These are phyloP conservation scores for Pachycephus smyrnensis DNA, from an alignment of 2,888 invertebrate genomes.

Conservation along the genomic window DNA sequence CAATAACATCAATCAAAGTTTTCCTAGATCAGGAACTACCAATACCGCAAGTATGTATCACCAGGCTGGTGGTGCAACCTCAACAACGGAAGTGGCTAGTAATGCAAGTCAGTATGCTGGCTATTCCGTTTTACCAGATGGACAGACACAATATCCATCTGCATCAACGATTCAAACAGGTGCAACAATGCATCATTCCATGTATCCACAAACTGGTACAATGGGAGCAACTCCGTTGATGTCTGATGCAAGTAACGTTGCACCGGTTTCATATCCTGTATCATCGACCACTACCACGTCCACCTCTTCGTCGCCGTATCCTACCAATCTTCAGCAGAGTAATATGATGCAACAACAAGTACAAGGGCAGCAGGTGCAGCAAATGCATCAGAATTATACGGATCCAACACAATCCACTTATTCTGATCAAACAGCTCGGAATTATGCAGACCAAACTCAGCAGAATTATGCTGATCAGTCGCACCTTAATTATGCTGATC, in stretches of 20 bases:
- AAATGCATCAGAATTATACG: conserved; percentile 7
- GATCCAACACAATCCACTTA: conserved; percentile 36
- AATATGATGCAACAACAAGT: neutral
- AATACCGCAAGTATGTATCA: conserved; percentile 41
- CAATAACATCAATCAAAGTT: conserved; percentile 29
- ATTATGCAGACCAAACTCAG: neutral
- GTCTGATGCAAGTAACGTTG: neutral
- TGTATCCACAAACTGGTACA: conserved; percentile 13
- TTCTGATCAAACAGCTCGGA: conserved; percentile 22
- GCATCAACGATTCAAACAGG: conserved; percentile 1
- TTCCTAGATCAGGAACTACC: conserved; percentile 39
- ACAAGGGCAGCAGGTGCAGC: neutral
- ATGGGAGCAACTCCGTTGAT: conserved; percentile 20
- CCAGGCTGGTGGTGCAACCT: conserved; percentile 32
- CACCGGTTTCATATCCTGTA: neutral
- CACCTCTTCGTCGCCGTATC: conserved; percentile 15
- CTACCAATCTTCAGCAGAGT: conserved; percentile 3
- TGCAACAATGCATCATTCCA: neutral
- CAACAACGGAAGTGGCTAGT: conserved; percentile 36
- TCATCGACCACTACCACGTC: conserved; percentile 15
- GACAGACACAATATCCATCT: conserved; percentile 23
- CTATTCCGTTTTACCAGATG: conserved; percentile 17
- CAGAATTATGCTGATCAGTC: neutral
- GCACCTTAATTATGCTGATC: conserved; percentile 21
- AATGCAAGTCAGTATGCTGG: conserved; percentile 35